Conservation (phyloP, 2,797 vertebrate genomes). For the Saxicola maurus region DNA sequence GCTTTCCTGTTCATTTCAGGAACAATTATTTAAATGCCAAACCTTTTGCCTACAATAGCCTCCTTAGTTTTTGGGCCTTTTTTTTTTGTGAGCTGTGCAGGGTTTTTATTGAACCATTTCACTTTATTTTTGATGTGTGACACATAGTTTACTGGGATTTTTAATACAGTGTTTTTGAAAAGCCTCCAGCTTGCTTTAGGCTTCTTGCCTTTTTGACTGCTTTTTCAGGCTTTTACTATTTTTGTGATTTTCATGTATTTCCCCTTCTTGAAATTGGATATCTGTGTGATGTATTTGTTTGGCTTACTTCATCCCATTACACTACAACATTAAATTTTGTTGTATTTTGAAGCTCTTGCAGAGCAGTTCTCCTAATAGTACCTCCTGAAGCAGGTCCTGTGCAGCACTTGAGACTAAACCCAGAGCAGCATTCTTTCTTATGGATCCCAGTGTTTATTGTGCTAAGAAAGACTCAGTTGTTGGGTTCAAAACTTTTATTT, state of each 20-base stretch:
- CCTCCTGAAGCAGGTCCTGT: not conserved
- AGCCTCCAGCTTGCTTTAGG: slow-evolving; percentile 17
- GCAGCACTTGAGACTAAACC: not conserved
- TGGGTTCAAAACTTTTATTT: not conserved
- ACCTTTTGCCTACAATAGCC: not conserved
- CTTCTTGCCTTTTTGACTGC: slow-evolving; percentile 14
- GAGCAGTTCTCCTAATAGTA: not conserved
- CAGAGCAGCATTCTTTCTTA: not conserved
- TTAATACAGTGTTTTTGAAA: slow-evolving; percentile 21
- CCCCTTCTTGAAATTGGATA: slow-evolving; percentile 1
- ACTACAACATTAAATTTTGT: not conserved
- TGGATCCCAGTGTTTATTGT: not conserved
- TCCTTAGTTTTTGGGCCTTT: not conserved
- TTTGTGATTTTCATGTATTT: slow-evolving; percentile 4
- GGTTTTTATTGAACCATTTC: not conserved
- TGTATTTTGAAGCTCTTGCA: not conserved
- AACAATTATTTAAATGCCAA: not conserved
- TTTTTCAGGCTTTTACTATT: slow-evolving; percentile 7
- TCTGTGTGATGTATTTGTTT: slow-evolving; percentile 19
- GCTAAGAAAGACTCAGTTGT: not conserved
- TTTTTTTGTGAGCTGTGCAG: not conserved
- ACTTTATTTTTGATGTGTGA: not conserved
- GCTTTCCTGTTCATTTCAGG: not conserved
- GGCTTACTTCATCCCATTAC: not conserved
- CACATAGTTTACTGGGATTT: not conserved